Evolutionary conservation across 2,113 vertebrate genomes (phyloP).

Genomic region (Alces alces): DNA sequence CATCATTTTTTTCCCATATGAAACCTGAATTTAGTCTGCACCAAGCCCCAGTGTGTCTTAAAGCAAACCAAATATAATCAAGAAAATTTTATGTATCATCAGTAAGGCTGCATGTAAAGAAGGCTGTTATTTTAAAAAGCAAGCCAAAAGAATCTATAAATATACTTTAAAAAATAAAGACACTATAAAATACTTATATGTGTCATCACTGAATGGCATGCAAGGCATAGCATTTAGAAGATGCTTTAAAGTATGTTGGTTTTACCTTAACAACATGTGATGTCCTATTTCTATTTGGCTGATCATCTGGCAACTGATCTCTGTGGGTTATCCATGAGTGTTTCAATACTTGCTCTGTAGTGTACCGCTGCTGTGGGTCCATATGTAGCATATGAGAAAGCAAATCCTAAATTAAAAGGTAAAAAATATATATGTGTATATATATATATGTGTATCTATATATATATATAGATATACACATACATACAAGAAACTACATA

Average conservation of each 20-base stretch:
- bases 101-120: background rate
- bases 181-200: background rate
- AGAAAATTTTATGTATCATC: background rate
- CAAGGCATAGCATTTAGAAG: background rate
- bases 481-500: background rate
- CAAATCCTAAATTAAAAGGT: conserved; percentile 86
- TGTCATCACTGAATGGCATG: background rate
- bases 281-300: conserved; percentile 91
- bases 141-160: background rate
- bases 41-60: background rate
- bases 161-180: background rate
- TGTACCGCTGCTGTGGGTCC: conserved; percentile 95
- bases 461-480: background rate
- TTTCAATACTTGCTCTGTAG: conserved; percentile 94
- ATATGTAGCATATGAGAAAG: conserved; percentile 98
- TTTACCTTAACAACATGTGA: conserved; percentile 93
- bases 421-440: too few relatives aligned
- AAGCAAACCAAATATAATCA: background rate
- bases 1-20: background rate
- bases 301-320: conserved; percentile 91
- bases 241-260: background rate
- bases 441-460: too few relatives aligned
- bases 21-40: background rate
- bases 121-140: background rate
- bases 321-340: conserved; percentile 96